phyloP scores from a whole-genome alignment of 2,797 vertebrate species.

The Florisuga fusca region DNA sequence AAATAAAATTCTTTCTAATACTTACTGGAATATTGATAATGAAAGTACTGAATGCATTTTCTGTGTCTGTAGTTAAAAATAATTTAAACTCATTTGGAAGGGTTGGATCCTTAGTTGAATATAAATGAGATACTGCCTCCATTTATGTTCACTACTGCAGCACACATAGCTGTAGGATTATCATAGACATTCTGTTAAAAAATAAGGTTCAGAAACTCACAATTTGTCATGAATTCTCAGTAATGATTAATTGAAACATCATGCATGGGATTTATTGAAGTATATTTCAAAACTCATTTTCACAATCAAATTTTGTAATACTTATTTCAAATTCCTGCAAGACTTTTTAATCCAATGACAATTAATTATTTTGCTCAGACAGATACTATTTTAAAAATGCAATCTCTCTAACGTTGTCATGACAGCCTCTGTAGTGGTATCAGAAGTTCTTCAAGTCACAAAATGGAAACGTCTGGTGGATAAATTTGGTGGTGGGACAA shows the following conservation, averaged over 20 bases:
- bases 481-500: background rate
- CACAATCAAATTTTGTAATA: background rate
- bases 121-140: background rate
- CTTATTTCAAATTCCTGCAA: background rate
- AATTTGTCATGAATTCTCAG: background rate
- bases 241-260: background rate
- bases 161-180: background rate
- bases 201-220: background rate
- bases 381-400: background rate
- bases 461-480: background rate
- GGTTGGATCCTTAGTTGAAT: background rate
- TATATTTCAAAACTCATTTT: background rate
- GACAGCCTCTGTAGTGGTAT: background rate
- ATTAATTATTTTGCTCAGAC: background rate
- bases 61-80: background rate
- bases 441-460: background rate
- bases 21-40: constrained; percentile 19
- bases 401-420: too few relatives aligned
- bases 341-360: background rate
- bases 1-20: constrained; percentile 35
- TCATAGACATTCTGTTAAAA: background rate
- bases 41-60: background rate
- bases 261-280: background rate
- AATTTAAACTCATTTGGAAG: background rate
- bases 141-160: background rate